A percentile compares a stretch with the other conserved stretches of the same genome.
Conservation (phyloP, 2,113 vertebrate genomes). For the Pitta sordida region DNA sequence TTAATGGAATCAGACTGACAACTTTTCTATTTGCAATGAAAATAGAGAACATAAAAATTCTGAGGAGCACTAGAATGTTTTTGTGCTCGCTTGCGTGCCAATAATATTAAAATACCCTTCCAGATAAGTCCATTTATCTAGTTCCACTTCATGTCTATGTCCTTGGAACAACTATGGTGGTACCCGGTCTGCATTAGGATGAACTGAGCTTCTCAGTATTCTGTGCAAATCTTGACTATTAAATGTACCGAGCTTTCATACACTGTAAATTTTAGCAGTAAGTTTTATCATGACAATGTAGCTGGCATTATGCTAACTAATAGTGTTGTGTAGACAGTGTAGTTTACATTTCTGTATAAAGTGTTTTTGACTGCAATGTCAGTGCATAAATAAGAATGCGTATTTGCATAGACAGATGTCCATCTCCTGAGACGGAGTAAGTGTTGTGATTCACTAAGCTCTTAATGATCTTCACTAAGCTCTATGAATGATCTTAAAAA, state of each 20-base stretch:
- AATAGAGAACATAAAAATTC: neutral
- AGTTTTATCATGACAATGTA: neutral
- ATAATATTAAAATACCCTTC: neutral
- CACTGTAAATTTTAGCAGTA: neutral
- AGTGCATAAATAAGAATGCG: neutral
- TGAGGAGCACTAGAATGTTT: neutral
- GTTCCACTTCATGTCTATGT: neutral
- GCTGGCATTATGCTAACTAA: neutral
- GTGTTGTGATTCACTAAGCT: neutral
- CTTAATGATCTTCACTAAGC: neutral
- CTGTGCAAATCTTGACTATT: neutral
- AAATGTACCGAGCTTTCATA: neutral
- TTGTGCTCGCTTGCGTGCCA: neutral
- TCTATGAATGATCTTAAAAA: conserved; percentile 18
- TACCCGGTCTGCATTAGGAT: neutral
- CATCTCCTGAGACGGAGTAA: neutral
- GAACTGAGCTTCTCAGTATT: neutral
- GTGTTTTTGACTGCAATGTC: neutral
- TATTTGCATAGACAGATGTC: conserved; percentile 6
- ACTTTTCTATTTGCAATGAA: neutral
- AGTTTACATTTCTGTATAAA: conserved; percentile 21
- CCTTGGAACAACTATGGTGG: neutral
- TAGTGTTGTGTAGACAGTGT: neutral
- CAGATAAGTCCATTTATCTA: neutral
- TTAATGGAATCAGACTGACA: neutral